Conservation (phyloP, 2,888 invertebrate genomes). For the Norana najaformis region DNA sequence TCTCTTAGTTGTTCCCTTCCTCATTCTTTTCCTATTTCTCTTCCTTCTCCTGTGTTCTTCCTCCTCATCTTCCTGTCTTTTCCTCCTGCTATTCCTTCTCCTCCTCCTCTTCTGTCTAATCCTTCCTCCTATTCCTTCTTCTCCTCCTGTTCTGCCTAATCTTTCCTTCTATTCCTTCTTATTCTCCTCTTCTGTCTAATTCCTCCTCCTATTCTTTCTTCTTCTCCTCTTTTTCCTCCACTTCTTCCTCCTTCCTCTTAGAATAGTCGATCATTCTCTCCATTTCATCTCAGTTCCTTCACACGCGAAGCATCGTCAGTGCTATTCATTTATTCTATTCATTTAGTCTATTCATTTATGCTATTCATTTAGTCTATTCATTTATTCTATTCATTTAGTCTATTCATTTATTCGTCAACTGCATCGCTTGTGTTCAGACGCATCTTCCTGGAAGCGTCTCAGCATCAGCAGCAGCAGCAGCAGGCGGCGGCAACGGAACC, state of each 20-base stretch:
- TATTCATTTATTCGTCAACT: not conserved
- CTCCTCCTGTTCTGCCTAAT: not conserved
- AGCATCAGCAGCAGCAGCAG: not conserved
- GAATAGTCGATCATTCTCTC: not conserved
- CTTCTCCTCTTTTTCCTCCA: not conserved
- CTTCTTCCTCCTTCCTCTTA: not conserved
- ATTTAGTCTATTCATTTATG: too few relatives aligned
- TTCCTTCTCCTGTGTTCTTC: not conserved
- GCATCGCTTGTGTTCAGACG: not conserved
- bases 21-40: too few relatives aligned
- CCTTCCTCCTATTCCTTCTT: too few relatives aligned
- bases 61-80: too few relatives aligned
- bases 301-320: not conserved
- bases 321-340: slow-evolving; percentile 13
- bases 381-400: too few relatives aligned
- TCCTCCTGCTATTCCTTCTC: too few relatives aligned
- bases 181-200: not conserved
- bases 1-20: not conserved
- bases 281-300: not conserved
- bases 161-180: too few relatives aligned
- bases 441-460: not conserved
- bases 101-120: not conserved
- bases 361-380: too few relatives aligned
- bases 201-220: not conserved
- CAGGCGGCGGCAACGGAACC: not conserved